These are phyloP conservation scores for Agonopterix arenella DNA, from an alignment of 2,888 invertebrate genomes.

Conservation along the genomic window DNA sequence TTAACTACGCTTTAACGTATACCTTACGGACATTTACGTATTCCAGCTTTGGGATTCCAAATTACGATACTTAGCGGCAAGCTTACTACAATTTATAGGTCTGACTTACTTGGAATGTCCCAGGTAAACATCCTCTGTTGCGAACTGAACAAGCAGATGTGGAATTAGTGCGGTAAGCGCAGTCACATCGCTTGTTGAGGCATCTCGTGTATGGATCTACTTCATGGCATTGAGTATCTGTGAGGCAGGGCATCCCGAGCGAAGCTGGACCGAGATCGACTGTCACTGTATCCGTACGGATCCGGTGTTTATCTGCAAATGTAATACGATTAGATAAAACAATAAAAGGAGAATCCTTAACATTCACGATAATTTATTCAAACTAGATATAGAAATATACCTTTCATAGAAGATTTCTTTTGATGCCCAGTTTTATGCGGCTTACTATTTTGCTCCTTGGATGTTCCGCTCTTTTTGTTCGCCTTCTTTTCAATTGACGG, in stretches of 20 bases:
- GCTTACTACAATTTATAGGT: not conserved
- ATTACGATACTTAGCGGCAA: no score
- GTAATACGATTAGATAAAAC: not conserved
- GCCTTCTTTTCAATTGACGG: constrained; percentile 60
- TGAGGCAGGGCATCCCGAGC: constrained; percentile 85
- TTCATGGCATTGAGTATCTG: constrained; percentile 86
- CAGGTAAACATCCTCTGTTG: constrained; percentile 87
- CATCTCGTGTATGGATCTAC: constrained; percentile 88
- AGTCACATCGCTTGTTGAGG: constrained; percentile 86
- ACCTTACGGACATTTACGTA: no score
- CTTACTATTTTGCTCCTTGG: constrained; percentile 51
- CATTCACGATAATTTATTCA: not conserved
- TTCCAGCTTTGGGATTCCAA: no score
- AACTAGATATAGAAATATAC: constrained; percentile 21
- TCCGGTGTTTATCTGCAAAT: constrained; percentile 59
- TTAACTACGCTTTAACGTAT: no score
- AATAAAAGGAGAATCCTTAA: no score
- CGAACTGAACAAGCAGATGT: constrained; percentile 82
- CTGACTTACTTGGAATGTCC: constrained; percentile 85
- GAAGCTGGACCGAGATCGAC: constrained; percentile 78
- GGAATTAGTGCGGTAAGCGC: constrained; percentile 76
- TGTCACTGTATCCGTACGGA: constrained; percentile 46
- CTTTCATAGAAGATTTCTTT: constrained; percentile 68
- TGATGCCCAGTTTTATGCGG: constrained; percentile 58
- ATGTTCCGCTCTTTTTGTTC: constrained; percentile 47